A percentile compares a stretch with the other conserved stretches of the same genome.
Evolutionary conservation across 2,113 vertebrate genomes (phyloP).

Genomic region (Protomyctophum bolini): DNA sequence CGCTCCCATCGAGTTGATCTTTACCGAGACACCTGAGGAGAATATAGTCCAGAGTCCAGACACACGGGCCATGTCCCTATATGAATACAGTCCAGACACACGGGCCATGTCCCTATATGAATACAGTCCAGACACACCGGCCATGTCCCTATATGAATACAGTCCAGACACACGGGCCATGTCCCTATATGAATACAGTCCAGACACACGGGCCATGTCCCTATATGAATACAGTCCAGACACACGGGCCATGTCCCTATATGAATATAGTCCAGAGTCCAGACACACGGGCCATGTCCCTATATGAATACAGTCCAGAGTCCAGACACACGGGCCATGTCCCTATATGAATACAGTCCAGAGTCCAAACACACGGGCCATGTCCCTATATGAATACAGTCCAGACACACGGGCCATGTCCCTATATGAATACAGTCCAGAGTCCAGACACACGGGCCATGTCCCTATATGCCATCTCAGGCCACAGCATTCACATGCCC

Average conservation of each 20-base stretch:
- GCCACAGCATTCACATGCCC: not conserved
- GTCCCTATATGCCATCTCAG: not conserved
- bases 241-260: not conserved
- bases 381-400: not conserved
- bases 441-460: not conserved
- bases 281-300: not conserved
- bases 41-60: not conserved
- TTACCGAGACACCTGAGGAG: not conserved
- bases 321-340: not conserved
- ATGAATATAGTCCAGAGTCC: too few relatives aligned
- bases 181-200: not conserved
- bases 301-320: too few relatives aligned
- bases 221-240: not conserved
- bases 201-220: not conserved
- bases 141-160: not conserved
- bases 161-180: not conserved
- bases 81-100: not conserved
- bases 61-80: not conserved
- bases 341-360: too few relatives aligned
- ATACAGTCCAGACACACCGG: not conserved
- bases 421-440: not conserved
- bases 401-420: not conserved
- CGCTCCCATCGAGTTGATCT: too few relatives aligned
- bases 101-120: not conserved
- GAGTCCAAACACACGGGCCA: not conserved